These are phyloP conservation scores for Orbicella faveolata DNA, from an alignment of 64 coral and sea anemone species.

Conservation along the genomic window DNA sequence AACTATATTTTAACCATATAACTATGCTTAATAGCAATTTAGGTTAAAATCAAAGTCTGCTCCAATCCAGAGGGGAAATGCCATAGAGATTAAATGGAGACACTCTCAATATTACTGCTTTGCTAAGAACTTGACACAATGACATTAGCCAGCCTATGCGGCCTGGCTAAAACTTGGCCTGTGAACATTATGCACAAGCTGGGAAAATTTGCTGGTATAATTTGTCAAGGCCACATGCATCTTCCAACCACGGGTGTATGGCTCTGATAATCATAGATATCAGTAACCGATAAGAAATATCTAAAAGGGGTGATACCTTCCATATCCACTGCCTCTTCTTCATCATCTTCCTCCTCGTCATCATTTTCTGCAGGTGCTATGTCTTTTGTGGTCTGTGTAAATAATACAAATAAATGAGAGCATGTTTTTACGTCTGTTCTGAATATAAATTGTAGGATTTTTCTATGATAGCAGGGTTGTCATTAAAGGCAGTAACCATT, in stretches of 20 bases:
- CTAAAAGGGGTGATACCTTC: constrained; percentile 50
- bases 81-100: background rate
- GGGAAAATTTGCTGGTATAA: too few relatives aligned
- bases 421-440: background rate
- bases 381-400: constrained; percentile 49
- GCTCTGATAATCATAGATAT: too few relatives aligned
- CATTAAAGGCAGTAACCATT: too few relatives aligned
- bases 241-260: too few relatives aligned
- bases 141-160: background rate
- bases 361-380: constrained; percentile 64
- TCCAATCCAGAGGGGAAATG: too few relatives aligned
- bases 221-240: too few relatives aligned
- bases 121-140: background rate
- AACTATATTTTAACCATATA: background rate
- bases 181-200: background rate
- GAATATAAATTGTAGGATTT: too few relatives aligned
- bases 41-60: background rate
- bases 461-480: too few relatives aligned
- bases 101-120: background rate
- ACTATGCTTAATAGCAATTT: background rate
- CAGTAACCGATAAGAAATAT: too few relatives aligned
- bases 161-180: background rate
- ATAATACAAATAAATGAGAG: background rate
- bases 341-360: constrained; percentile 86
- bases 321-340: constrained; percentile 93